A percentile compares a stretch with the other conserved stretches of the same genome.
phyloP scores from a whole-genome alignment of 2,888 invertebrate species.

The Parnassius apollo region DNA sequence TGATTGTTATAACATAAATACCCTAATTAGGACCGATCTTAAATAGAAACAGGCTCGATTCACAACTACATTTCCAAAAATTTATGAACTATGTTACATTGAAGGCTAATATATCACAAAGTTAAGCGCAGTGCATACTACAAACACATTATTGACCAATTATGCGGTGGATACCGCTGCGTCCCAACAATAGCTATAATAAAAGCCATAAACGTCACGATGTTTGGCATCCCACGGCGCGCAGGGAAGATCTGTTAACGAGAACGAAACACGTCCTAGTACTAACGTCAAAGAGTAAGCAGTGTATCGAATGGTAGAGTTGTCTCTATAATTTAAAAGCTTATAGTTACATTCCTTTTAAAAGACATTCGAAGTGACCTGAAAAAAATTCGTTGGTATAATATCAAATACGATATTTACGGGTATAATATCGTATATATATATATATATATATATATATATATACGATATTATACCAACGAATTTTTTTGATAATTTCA shows the following conservation, averaged over 20 bases:
- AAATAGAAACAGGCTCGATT: too few species aligned
- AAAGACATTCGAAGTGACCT: too few species aligned
- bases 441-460: too few species aligned
- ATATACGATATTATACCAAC: too few species aligned
- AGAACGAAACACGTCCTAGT: constrained; percentile 66
- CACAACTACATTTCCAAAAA: too few species aligned
- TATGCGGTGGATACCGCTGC: constrained; percentile 52
- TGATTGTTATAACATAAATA: too few species aligned
- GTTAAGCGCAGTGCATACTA: constrained; percentile 22
- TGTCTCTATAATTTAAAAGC: constrained; percentile 3
- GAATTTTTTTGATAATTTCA: too few species aligned
- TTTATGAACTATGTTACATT: background rate
- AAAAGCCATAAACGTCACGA: constrained; percentile 69
- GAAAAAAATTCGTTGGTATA: too few species aligned
- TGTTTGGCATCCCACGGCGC: constrained; percentile 67
- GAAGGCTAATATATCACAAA: constrained; percentile 10
- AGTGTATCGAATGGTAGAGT: background rate
- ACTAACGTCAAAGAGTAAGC: constrained; percentile 45
- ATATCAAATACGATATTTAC: too few species aligned
- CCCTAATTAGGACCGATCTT: too few species aligned
- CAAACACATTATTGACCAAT: constrained; percentile 43
- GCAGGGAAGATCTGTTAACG: constrained; percentile 69
- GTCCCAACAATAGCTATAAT: constrained; percentile 62
- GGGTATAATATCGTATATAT: too few species aligned
- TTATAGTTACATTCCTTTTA: background rate